Base-by-base conservation (phyloP, 2,113 vertebrate species). In the Dicerorhinus sumatrensis region DNA sequence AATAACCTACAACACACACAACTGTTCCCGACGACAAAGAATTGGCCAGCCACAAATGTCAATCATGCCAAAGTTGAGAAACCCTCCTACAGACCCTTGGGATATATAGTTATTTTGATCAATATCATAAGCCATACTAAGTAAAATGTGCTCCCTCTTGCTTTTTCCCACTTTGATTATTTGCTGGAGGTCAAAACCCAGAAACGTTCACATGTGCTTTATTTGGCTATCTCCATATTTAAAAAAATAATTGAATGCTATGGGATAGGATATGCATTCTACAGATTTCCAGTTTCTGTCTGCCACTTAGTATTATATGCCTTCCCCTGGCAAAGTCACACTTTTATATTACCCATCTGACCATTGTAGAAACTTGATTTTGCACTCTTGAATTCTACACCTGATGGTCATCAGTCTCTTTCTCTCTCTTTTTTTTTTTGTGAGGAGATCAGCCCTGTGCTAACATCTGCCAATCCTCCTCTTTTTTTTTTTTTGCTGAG, bases 101-200 rank as follows among this genome's bases (percentile, higher is more conserved):
- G 20, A 2, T 31, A 11, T 48, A 60, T 16, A 67, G 8, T 60
- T 69, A 25, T 48, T 83, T 46, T 79, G 9, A 87, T 87, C 10
- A 46, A 8, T 82, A 33, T 70, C 46, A 80, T 54, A 86, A 42
- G 14, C 11, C 20, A 16, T 42, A 56, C 36, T 87, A 70, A 42
- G 13, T 16, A 54, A 48, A 0, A 42, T 0, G 0, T 6, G 5
- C 1, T 25, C 29, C 27, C 29, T 72, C 9, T 60, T 5, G 42
- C 14, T 18, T 33, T 89, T 89, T 63, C 51, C 4, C 27, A 0
- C 10, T 60, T 80, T 33, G 25, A 39, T 63, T 27, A 76, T 58
- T 87, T 63, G 7, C 25, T 33, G 29, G 9, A 70, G 12, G 6
- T 23, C 18, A 12, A 65, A 63, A 62, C 11, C 16, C 51, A 75